Percentiles rank a stretch among this genome's conserved stretches.
Conservation (phyloP, 2,113 vertebrate genomes). For the Mystacornis crossleyi region DNA sequence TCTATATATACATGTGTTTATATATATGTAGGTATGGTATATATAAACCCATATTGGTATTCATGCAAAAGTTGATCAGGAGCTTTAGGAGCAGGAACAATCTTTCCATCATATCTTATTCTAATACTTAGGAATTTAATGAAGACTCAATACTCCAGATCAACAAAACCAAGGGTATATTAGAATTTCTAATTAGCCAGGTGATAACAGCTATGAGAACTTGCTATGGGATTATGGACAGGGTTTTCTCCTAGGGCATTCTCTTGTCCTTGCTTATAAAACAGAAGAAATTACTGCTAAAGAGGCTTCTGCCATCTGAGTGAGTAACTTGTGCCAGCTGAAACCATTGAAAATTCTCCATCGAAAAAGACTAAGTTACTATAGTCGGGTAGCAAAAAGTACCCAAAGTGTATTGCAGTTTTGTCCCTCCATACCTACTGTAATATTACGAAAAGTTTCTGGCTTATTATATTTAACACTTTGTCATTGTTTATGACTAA, state of each 20-base stretch:
- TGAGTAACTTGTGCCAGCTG: not conserved
- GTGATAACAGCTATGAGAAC: not conserved
- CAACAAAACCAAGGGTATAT: not conserved
- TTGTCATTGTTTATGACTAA: not conserved
- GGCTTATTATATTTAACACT: not conserved
- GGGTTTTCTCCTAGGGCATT: not conserved
- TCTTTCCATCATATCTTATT: not conserved
- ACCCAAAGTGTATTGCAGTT: rapidly evolving
- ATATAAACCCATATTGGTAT: not conserved
- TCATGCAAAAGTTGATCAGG: not conserved
- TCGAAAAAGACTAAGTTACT: not conserved
- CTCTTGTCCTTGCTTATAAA: not conserved
- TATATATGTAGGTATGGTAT: not conserved
- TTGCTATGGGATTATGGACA: not conserved
- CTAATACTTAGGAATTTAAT: not conserved
- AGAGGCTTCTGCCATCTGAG: not conserved
- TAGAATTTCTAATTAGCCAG: not conserved
- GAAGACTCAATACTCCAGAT: not conserved
- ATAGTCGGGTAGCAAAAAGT: not conserved
- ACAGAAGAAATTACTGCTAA: not conserved
- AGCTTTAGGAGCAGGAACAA: not conserved
- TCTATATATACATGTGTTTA: rapidly evolving
- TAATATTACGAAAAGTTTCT: not conserved
- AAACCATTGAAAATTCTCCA: not conserved
- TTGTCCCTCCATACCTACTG: not conserved